Evolutionary conservation across 1,140 invertebrate genomes (phyloP), one percentile per base, ranked within the genome.

Genomic region (Himalopsyche phryganea): DNA sequence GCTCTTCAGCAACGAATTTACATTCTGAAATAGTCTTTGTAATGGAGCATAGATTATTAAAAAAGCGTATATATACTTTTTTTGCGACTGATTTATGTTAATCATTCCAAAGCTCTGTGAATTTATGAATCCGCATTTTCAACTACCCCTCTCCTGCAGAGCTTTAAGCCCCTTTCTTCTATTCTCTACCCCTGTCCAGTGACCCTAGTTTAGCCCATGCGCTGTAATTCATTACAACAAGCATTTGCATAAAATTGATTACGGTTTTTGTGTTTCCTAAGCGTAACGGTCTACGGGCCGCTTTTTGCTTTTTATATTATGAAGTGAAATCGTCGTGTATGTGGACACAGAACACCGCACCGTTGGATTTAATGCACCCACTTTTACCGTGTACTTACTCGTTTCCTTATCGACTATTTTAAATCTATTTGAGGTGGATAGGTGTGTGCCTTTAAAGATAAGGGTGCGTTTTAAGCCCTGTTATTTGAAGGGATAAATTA

Each of bases 181-280:
- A 44, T 44, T 46, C 42, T 7, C 53, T 20, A 47, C 28, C 44
- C 41, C 28, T 40, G 7, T 13, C 40, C 42, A 45, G 42, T 28
- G 20, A 20, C 18, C 7, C 28, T 5, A 17, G 14, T 15, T 13
- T 9, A 28, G 52, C 38, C 49, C 28, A 55, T 47, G 42, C 53
- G 28, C 20, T 9, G 42, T 57, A 52, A 56, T 61, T 60, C 58
- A 60, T 50, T 60, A 50, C 36, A 28, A 19, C 35, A 18, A 35
- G 40, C 40, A 61, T 61, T 57, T 61, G 60, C 60, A 61, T 61
- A 61, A 57, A 61, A 61, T 57, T 61, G 53, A 61, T 61, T 61
- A 60, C 53, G 50, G 44, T 52, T 59, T 58, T 59, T 52, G 48
- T 58, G 38, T 48, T 48, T 59, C 28, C 45, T 15, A 46, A 46